Base-by-base conservation (phyloP, 2,113 vertebrate genomes). In the Tauraco erythrolophus region DNA sequence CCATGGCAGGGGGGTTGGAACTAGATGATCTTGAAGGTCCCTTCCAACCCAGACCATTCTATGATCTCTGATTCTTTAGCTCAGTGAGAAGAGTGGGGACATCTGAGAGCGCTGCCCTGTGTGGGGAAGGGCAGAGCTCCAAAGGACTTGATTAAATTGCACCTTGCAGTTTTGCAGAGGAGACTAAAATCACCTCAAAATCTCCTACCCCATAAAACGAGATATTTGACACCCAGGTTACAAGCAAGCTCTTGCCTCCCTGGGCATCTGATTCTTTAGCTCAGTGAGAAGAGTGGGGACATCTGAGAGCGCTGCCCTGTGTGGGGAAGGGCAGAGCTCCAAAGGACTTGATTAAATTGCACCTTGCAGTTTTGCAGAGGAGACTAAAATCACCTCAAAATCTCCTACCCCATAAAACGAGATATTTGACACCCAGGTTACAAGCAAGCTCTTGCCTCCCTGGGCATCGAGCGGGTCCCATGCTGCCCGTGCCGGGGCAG, bases 401-500 rank as follows among this genome's bases (percentile, higher is more conserved):
- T 17, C 57, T 83, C 25, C 75, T 56, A 4, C 7, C 0, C 53
- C 25, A 10, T 60, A 23, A 88, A 88, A 6, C 0, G 2, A 83
- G 15, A 46, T 56, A 37, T 79, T 79, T 85, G 57, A 64, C 30
- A 58, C 10, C 19, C 43, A 19, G 5, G 5, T 2, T 78, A 51
- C 18, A 31, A 68, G 45, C 14, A 25, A 1, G 1, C 3, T 3
- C 30, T 61, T 82, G 8, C 14, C 43, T 85, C 43, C 43, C 39
- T 0, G 3, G 60, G 48, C 75, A 64, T 27, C 65, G 7, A 48
- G 51, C 0, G 0, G 1, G 61, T 9, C 17, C 30, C 6, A 1
- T 1, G 2, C 46, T 12, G 30, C 22, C 54, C 9, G 21, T 4
- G 45, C 78, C 3, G 14, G 24, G 70, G 58, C 78, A 46, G 53